Evolutionary conservation across 2,797 vertebrate genomes (phyloP), one percentile per base, ranked within the genome.

Genomic region (Todus mexicanus): DNA sequence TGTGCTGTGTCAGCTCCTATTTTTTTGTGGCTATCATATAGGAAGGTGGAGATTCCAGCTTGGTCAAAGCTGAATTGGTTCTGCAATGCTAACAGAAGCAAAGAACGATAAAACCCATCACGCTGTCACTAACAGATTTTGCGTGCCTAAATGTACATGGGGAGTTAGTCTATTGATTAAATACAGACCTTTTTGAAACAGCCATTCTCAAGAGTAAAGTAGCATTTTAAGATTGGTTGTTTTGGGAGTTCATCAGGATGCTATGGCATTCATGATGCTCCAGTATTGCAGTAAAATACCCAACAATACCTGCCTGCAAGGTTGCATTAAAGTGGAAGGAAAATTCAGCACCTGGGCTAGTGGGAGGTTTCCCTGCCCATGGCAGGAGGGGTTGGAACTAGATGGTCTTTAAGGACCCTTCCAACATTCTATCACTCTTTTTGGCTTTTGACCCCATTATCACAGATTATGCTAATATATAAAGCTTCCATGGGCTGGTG

Each of bases 131-230:
- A 80, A n/a, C 29, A n/a, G 42, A 77, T 93, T 91, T 91, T 73
- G 78, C 35, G 47, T 17, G 78, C 61, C 78, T 89, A 61, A 78
- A 59, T 15, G 57, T 61, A 78, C 27, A 40, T 0, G 0, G 35
- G 33, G 87, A 92, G 54, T 76, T 85, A 84, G 37, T 53, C 57
- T 93, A 85, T 53, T 73, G 79, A 94, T 89, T 93, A 85, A 93
- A 85, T 84, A 85, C 83, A 35, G 70, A 78, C 56, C 47, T 56
- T 81, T 79, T 87, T 59, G 77, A 78, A 89, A 73, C 37, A 92
- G 74, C 65, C 61, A 56, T 74, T 92, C 69, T 93, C 84, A 59
- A n/a, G 64, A 89, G 63, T 25, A 61, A 87, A 91, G 81, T 3
- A 78, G 51, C 26, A 26, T 73, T 83, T 95, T 70, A 87, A 91